Evolutionary conservation across 2,113 vertebrate species (phyloP).

Genomic region (Centropus bengalensis): DNA sequence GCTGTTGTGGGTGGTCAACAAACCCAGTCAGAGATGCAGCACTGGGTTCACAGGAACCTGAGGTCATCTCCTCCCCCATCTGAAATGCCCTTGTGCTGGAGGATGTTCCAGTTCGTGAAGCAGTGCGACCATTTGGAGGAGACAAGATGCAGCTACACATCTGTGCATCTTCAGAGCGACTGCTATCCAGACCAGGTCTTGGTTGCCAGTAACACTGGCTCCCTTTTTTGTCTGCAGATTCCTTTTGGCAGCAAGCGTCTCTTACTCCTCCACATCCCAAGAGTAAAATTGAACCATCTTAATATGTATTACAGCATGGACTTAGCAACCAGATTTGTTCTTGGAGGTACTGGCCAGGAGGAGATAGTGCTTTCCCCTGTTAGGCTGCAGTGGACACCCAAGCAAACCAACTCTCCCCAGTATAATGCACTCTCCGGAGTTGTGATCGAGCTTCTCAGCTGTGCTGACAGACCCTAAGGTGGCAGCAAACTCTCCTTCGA

Average conservation of each 20-base stretch:
- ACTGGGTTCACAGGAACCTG: not conserved
- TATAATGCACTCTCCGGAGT: not conserved
- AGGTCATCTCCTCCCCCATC: not conserved
- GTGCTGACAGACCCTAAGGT: slow-evolving; percentile 61
- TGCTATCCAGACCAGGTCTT: not conserved
- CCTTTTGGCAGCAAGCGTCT: not conserved
- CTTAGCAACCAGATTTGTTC: not conserved
- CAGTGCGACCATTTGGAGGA: not conserved
- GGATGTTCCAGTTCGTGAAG: not conserved
- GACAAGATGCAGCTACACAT: not conserved
- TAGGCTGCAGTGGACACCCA: not conserved
- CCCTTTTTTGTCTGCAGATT: not conserved
- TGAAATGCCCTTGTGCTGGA: not conserved
- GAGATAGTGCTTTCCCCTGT: not conserved
- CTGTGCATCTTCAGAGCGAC: not conserved
- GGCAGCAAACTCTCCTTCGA: slow-evolving; percentile 55
- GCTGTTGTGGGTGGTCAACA: not conserved
- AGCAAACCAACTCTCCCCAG: not conserved
- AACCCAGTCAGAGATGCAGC: not conserved
- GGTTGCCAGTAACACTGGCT: rapidly evolving
- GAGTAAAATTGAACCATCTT: not conserved
- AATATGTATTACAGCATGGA: not conserved
- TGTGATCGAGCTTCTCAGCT: not conserved
- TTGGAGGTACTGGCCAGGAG: not conserved
- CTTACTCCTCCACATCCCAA: not conserved